Evolutionary conservation across 1,140 invertebrate genomes (phyloP).

Genomic region (Drosophila kepulauana): DNA sequence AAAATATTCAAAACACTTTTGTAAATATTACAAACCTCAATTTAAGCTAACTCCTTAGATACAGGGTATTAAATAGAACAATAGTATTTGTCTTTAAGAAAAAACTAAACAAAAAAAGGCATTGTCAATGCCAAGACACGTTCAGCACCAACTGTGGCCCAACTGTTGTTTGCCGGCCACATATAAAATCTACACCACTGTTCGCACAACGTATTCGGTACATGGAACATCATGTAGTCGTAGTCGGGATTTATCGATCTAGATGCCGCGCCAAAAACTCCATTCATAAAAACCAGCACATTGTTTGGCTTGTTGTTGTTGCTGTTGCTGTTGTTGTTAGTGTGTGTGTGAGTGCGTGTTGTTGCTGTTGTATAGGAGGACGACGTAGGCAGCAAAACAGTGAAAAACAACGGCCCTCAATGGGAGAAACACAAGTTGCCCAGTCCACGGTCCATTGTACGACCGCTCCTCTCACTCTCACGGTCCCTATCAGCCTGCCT

Average conservation of each 20-base stretch:
- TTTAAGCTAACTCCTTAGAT: no score
- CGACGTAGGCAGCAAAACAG: constrained; percentile 41
- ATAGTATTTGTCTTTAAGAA: background rate
- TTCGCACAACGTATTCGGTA: constrained; percentile 45
- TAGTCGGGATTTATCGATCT: constrained; percentile 83
- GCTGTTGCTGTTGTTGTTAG: constrained; percentile 20
- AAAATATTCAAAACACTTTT: no score
- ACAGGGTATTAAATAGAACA: no score
- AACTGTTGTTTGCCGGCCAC: background rate
- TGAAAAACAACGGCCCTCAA: constrained; percentile 45
- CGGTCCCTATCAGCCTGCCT: no score
- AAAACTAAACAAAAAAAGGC: background rate
- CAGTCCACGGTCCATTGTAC: constrained; percentile 25
- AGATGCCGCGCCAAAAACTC: constrained; percentile 81
- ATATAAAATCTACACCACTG: constrained; percentile 46
- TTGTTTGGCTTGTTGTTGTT: constrained; percentile 64
- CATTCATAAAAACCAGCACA: constrained; percentile 84
- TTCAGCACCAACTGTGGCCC: background rate
- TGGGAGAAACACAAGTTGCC: constrained; percentile 44
- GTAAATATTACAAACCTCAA: no score
- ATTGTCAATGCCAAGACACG: background rate
- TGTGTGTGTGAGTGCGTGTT: constrained; percentile 3
- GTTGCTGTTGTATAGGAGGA: constrained; percentile 29
- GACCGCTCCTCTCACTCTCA: no score
- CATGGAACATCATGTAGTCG: constrained; percentile 54